Conservation (phyloP, 2,888 invertebrate genomes). For the Ophioninae sp. region DNA sequence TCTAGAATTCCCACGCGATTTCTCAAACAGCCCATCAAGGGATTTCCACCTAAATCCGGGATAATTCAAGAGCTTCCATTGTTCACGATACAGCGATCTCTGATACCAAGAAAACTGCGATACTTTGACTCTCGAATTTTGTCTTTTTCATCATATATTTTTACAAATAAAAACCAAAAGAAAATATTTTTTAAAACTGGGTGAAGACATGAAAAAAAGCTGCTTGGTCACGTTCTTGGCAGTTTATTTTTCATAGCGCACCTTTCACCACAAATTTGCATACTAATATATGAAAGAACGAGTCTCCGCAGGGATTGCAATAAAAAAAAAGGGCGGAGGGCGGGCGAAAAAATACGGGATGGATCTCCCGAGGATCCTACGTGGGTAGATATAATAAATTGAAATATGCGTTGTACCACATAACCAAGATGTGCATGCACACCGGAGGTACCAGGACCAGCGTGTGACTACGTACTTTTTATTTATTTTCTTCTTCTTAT, state of each 20-base stretch:
- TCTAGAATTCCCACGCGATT: slow-evolving; percentile 38
- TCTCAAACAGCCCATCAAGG: slow-evolving; percentile 19
- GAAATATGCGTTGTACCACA: slow-evolving; percentile 72
- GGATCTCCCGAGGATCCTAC: slow-evolving; percentile 41
- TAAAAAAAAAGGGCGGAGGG: slow-evolving; percentile 19
- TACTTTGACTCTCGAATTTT: neutral
- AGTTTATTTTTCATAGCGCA: slow-evolving; percentile 36
- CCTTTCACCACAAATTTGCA: slow-evolving; percentile 37
- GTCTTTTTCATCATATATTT: neutral
- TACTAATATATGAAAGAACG: slow-evolving; percentile 43
- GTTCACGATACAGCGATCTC: neutral
- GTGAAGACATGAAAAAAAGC: neutral
- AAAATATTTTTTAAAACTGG: neutral
- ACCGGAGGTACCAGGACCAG: slow-evolving; percentile 20
- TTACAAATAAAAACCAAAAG: neutral
- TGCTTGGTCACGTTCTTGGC: slow-evolving; percentile 10
- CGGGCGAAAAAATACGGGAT: slow-evolving; percentile 21
- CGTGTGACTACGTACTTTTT: slow-evolving; percentile 43
- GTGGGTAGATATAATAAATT: slow-evolving; percentile 73
- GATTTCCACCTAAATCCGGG: neutral
- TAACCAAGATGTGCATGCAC: slow-evolving; percentile 24
- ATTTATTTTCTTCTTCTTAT: slow-evolving; percentile 14
- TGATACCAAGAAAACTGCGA: neutral
- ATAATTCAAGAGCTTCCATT: neutral
- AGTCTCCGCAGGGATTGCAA: slow-evolving; percentile 42